phyloP scores from a whole-genome alignment of 1,140 invertebrate genomes.

The Berghia stephanieae region DNA sequence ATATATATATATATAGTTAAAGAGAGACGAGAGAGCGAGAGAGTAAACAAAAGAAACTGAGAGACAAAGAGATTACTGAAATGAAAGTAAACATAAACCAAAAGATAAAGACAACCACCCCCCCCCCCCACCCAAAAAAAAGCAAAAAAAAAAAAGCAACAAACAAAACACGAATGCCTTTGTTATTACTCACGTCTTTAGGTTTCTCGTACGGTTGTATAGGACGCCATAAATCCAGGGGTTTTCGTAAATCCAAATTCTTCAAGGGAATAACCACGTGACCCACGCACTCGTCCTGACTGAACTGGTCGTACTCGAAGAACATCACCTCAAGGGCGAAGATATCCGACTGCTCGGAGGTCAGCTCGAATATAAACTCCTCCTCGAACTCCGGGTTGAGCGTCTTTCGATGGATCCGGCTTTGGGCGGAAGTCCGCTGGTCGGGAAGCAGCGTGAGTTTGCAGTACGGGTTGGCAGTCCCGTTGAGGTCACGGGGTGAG shows the following conservation, averaged over 20 bases:
- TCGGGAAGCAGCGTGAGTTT: constrained; percentile 57
- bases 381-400: constrained; percentile 71
- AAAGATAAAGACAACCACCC: too few species aligned
- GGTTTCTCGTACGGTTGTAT: constrained; percentile 53
- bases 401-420: constrained; percentile 72
- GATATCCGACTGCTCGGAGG: constrained; percentile 40
- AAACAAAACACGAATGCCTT: too few species aligned
- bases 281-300: constrained; percentile 63
- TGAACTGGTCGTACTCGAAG: constrained; percentile 62
- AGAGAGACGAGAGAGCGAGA: not conserved
- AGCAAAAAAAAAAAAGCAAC: too few species aligned
- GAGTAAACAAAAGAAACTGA: not conserved
- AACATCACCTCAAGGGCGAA: constrained; percentile 62
- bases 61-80: not conserved
- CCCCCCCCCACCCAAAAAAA: too few species aligned
- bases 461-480: constrained; percentile 63
- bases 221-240: constrained; percentile 59
- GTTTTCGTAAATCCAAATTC: constrained; percentile 53
- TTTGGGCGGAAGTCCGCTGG: constrained; percentile 48
- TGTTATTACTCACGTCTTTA: constrained; percentile 63
- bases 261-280: constrained; percentile 55
- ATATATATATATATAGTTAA: not conserved
- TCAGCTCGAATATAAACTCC: constrained; percentile 64
- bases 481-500: constrained; percentile 54
- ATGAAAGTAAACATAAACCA: not conserved